Base-by-base conservation (phyloP, 2,888 invertebrate species). In the Neocrepidodera transversa region DNA sequence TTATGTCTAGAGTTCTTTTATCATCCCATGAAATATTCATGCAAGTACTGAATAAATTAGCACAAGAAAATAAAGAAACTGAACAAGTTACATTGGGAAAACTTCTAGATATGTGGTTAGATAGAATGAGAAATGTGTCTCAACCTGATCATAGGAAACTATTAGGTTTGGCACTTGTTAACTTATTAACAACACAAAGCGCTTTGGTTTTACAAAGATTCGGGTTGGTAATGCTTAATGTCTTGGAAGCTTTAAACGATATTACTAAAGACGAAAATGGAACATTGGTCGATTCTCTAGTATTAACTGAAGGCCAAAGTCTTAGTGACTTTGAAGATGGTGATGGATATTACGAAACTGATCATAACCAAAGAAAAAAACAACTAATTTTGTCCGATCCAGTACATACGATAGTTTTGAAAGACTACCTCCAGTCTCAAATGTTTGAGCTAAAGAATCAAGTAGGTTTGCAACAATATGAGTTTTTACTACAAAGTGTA, bases 131-230 rank as follows among this genome's bases (percentile, higher is more conserved):
- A 32, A 80, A 87, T 51, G 87, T 93, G 2, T 86, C 90, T 0
- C 91, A 92, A 67, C 84, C 87, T 6, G 92, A 93, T 73, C 86
- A 91, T 77, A 86, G 91, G 72, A 97, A 97, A 79, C 83, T 96
- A 23, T 85, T 93, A 65, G 79, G 74, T 59, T 69, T 83, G 78
- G 89, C 89, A n/a, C 79, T 91, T 35, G 86, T 85, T 6, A 87
- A 87, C 47, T 77, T 90, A 45, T 80, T 92, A 58, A 87, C 90
- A 43, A 84, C 87, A 40, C 87, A 87, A 71, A 89, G 87, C 73
- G 80, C 85, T 56, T 82, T 86, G 17, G 86, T 93, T 36, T 79
- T 91, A 56, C 86, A 90, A 69, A 83, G 88, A 65, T 89, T 93
- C 75, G 85, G 88, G 23, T 85, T 84, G 18, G 88, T 94, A 40